Percentiles rank a stretch among this genome's conserved stretches.
phyloP scores from a whole-genome alignment of 2,113 vertebrate genomes.

The Phylloscopus whistleri region DNA sequence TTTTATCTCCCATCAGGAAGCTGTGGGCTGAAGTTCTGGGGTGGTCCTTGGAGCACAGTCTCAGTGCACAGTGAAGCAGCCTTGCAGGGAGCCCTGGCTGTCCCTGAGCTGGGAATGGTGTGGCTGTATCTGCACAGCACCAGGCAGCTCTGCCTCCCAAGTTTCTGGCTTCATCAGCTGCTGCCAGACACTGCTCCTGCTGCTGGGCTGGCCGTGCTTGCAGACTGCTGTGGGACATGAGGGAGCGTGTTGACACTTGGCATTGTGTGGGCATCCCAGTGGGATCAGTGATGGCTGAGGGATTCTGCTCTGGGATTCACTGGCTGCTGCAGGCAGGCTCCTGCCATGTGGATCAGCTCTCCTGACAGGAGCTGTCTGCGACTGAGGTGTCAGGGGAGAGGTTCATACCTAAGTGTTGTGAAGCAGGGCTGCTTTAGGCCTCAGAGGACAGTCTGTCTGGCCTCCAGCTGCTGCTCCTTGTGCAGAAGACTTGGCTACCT shows the following conservation, averaged over 20 bases:
- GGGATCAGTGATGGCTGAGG: not conserved
- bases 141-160: constrained; percentile 9
- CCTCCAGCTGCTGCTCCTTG: constrained; percentile 34
- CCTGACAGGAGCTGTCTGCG: not conserved
- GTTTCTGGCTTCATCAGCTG: not conserved
- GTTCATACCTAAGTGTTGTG: not conserved
- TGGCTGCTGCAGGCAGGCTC: not conserved
- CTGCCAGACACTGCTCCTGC: not conserved
- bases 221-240: not conserved
- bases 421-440: not conserved
- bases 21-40: constrained; percentile 61
- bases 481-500: constrained; percentile 5
- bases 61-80: not conserved
- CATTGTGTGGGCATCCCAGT: not conserved
- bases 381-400: not conserved
- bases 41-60: constrained; percentile 32
- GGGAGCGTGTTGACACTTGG: not conserved
- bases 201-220: not conserved
- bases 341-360: constrained; percentile 22
- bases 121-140: not conserved
- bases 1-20: constrained; percentile 58
- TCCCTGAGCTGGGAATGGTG: not conserved
- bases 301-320: not conserved
- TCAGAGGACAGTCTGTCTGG: not conserved
- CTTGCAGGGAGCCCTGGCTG: not conserved